Evolutionary conservation across 2,888 invertebrate species (phyloP), one percentile per base, ranked within the genome.

Genomic region (Coronaproctus castanopsis): DNA sequence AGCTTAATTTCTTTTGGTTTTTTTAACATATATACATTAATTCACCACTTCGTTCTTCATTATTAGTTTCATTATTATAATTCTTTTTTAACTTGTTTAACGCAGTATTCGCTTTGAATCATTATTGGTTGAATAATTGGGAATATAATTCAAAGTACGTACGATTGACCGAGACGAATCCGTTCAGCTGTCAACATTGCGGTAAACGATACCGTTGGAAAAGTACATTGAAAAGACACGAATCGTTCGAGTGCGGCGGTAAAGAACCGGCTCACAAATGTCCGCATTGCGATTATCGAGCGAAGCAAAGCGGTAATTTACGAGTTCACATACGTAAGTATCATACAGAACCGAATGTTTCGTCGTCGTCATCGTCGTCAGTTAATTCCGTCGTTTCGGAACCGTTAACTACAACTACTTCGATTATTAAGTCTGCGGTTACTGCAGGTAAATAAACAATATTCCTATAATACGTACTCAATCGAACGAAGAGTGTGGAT

Each of bases 131-230:
- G 57, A 61, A 60, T 56, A 63, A 62, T 21, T 64, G 63, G 62
- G 64, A 64, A 58, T 63, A 63, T 52, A 64, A 63, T 24, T 63
- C 64, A 21, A 64, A 64, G 36, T 64, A 64, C 55, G 62, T 64
- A 10, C 62, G 64, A 21, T 58, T 61, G 10, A 63, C 64, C 49
- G 61, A 62, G 23, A 61, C 64, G 21, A 64, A 64, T 60, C 63
- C 62, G 50, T 63, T 63, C 55, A 62, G 62, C 57, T 87, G 87
- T 69, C 78, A 85, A 57, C 86, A 86, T 70, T 88, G 88, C 73
- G 87, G 87, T 64, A 87, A 87, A 72, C 79, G 82, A 65, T 88
- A 88, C 72, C 80, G 87, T 67, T 87, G 87, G 87, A 87, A 85
- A 74, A 86, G 86, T 56, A 87, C 87, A 62, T 77, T 87, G 76